A percentile compares a stretch with the other conserved stretches of the same genome.
Evolutionary conservation across 53 echinoderm and acorn worm species (phyloP).

Genomic region (Patiria pectinifera): DNA sequence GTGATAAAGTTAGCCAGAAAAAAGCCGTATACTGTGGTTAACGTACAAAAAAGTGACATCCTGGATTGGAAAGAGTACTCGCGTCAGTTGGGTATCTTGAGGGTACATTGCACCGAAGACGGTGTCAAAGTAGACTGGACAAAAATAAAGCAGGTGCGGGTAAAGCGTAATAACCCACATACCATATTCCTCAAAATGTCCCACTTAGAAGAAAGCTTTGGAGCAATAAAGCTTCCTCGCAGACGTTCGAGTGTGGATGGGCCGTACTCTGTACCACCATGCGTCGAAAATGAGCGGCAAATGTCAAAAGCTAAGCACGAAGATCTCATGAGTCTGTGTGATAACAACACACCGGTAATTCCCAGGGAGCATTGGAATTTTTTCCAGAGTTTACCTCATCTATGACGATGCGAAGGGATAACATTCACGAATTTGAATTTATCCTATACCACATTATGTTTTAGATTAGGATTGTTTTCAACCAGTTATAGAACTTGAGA

Average conservation of each 20-base stretch:
- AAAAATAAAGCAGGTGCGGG: constrained; percentile 32
- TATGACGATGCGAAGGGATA: not conserved
- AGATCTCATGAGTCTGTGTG: constrained; percentile 24
- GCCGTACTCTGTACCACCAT: not conserved
- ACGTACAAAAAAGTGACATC: constrained; percentile 55
- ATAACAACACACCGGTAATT: not conserved
- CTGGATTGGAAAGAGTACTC: constrained; percentile 54
- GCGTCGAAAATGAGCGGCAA: too few relatives aligned
- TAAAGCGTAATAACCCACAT: not conserved
- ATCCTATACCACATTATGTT: too few relatives aligned
- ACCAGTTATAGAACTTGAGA: too few relatives aligned
- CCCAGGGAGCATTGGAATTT: not conserved
- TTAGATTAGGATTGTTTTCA: too few relatives aligned
- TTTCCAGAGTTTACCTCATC: not conserved
- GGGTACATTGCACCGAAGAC: constrained; percentile 45
- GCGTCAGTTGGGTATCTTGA: constrained; percentile 17
- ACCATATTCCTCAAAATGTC: constrained; percentile 48
- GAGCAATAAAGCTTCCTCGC: not conserved
- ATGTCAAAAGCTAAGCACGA: not conserved
- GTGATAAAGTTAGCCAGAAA: constrained; percentile 44
- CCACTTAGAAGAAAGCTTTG: not conserved
- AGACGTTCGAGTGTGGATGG: not conserved
- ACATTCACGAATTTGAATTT: too few relatives aligned
- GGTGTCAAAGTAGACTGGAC: constrained; percentile 49
- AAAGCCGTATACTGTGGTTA: constrained; percentile 29